Percentiles rank a stretch among this genome's conserved stretches.
phyloP scores from a whole-genome alignment of 2,113 vertebrate genomes.

The Ailuropoda melanoleuca region DNA sequence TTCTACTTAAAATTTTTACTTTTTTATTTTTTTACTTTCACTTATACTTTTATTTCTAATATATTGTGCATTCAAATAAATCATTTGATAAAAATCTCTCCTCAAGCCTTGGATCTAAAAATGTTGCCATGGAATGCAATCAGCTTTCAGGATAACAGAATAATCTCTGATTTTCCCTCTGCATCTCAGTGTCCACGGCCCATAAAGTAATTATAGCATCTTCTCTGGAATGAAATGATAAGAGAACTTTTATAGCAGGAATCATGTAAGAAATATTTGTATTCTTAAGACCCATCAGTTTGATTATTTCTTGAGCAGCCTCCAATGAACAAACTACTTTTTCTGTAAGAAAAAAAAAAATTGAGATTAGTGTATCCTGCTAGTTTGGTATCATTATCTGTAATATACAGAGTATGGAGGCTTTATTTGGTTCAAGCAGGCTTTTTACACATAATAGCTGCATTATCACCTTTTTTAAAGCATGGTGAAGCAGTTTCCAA shows the following conservation, averaged over 20 bases:
- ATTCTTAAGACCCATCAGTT: background rate
- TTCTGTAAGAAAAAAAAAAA: background rate
- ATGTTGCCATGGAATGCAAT: background rate
- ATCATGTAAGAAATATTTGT: background rate
- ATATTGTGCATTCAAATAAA: background rate
- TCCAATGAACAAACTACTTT: background rate
- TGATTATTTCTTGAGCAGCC: background rate
- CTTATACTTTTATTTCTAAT: background rate
- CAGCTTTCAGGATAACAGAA: background rate
- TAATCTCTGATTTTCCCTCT: background rate
- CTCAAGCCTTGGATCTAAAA: background rate
- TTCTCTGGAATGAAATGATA: background rate
- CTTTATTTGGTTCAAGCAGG: background rate
- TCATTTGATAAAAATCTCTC: background rate
- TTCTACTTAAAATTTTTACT: background rate
- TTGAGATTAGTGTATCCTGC: background rate
- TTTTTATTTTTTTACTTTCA: background rate
- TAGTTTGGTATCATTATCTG: background rate
- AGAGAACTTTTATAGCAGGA: background rate
- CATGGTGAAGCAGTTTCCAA: background rate
- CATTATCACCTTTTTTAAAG: background rate
- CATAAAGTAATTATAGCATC: background rate
- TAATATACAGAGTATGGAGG: fast-evolving
- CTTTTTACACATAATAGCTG: background rate
- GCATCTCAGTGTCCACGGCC: background rate